Evolutionary conservation across 92 coral and sea anemone species (phyloP).

Genomic region (Parazoanthus atlanticus): DNA sequence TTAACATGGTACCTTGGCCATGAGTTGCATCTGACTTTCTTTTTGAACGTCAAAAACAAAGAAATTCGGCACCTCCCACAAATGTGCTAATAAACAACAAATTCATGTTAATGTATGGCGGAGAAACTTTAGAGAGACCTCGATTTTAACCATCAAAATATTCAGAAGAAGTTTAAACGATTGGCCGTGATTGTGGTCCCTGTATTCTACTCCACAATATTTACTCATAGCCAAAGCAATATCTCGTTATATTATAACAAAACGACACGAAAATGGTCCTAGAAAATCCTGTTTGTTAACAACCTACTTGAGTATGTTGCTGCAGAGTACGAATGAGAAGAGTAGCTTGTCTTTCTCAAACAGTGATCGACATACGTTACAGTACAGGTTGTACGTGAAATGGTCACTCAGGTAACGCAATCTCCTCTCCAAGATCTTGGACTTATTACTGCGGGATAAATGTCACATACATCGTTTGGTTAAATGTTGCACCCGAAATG

Average conservation of each 20-base stretch:
- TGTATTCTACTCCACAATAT: not conserved
- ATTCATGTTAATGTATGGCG: too few relatives aligned
- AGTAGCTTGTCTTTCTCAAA: conserved; percentile 99
- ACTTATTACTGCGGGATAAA: conserved; percentile 80
- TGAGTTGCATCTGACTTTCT: too few relatives aligned
- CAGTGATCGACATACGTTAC: conserved; percentile 98
- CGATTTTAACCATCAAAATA: too few relatives aligned
- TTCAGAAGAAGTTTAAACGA: not conserved
- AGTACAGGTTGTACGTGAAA: conserved; percentile 97
- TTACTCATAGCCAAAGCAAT: not conserved
- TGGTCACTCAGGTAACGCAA: conserved; percentile 98
- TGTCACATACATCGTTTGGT: not conserved
- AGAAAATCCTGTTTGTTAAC: not conserved
- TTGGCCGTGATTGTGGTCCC: not conserved
- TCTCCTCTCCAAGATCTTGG: conserved; percentile 97
- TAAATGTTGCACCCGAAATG: not conserved
- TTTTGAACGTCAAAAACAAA: too few relatives aligned
- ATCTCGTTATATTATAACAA: not conserved
- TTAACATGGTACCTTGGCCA: too few relatives aligned
- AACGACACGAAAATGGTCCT: not conserved
- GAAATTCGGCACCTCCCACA: too few relatives aligned
- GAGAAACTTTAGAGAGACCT: too few relatives aligned
- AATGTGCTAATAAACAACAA: too few relatives aligned
- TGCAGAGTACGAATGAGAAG: conserved; percentile 92
- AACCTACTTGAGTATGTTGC: conserved; percentile 90